phyloP scores from a whole-genome alignment of 2,797 vertebrate genomes.

The Pygocentrus nattereri region DNA sequence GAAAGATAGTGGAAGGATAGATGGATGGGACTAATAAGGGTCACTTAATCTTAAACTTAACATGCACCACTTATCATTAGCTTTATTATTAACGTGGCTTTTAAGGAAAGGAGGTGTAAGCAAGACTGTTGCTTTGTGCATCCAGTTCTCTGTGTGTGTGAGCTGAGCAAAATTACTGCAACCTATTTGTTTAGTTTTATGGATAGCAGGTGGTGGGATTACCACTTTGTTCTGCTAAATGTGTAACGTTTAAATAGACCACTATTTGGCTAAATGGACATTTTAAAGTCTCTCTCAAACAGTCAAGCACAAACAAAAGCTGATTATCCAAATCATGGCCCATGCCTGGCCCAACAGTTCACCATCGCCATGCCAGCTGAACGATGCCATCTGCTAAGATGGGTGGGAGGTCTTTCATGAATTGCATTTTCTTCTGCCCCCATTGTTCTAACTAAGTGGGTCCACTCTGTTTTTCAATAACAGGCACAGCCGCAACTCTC shows the following conservation, averaged over 20 bases:
- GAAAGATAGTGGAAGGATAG: too few species aligned
- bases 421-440: constrained; percentile 31
- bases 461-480: too few species aligned
- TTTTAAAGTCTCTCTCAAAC: not conserved
- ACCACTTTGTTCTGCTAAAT: not conserved
- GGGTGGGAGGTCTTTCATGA: constrained; percentile 27
- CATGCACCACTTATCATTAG: too few species aligned
- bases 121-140: not conserved
- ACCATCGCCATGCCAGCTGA: constrained; percentile 56
- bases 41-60: too few species aligned
- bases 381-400: constrained; percentile 57
- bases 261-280: not conserved
- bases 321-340: not conserved
- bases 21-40: too few species aligned
- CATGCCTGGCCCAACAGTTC: constrained; percentile 33
- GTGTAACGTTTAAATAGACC: not conserved
- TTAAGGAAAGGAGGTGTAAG: too few species aligned
- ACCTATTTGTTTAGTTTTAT: not conserved
- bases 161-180: not conserved
- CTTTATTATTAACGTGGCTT: too few species aligned
- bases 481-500: too few species aligned
- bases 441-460: too few species aligned
- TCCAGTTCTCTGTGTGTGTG: too few species aligned
- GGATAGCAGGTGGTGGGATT: not conserved
- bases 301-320: not conserved